Evolutionary conservation across 1,140 invertebrate genomes (phyloP).

Genomic region (Drosophila pruinosa): DNA sequence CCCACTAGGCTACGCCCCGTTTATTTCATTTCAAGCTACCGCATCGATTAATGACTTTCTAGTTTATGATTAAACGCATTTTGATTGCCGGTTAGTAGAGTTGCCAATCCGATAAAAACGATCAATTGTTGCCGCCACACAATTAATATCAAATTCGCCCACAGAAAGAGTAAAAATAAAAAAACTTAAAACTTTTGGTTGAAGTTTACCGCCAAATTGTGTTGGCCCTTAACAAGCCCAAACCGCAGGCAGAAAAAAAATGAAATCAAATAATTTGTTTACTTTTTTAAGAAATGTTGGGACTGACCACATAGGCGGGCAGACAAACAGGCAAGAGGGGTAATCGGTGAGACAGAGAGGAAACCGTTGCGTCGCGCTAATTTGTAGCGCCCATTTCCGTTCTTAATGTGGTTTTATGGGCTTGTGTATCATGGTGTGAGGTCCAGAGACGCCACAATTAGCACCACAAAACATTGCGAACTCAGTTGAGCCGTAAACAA

Average conservation of each 20-base stretch:
- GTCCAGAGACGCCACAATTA: constrained; percentile 57
- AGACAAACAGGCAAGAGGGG: constrained; percentile 16
- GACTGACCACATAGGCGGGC: constrained; percentile 13
- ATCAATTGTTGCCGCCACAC: constrained; percentile 31
- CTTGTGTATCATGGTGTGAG: constrained; percentile 1
- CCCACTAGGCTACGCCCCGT: not conserved
- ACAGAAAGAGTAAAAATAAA: constrained; percentile 25
- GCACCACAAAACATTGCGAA: constrained; percentile 33
- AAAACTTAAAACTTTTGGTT: constrained; percentile 18
- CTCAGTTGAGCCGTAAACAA: constrained; percentile 52
- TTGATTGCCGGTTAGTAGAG: constrained; percentile 45
- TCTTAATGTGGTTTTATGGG: constrained; percentile 55
- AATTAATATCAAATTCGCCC: constrained; percentile 57
- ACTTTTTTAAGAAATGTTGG: constrained; percentile 57
- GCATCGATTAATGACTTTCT: not conserved
- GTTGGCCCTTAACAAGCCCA: constrained; percentile 42
- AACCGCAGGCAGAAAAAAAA: constrained; percentile 47
- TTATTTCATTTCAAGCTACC: not conserved
- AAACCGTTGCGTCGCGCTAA: constrained; percentile 42
- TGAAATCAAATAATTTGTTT: constrained; percentile 69
- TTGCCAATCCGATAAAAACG: constrained; percentile 12
- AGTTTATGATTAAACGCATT: constrained; percentile 48
- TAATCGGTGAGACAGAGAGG: not conserved
- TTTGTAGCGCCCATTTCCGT: constrained; percentile 74
- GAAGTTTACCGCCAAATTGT: constrained; percentile 52